A percentile compares a stretch with the other conserved stretches of the same genome.
Conservation (phyloP, 2,113 vertebrate species). For the Osmerus mordax region DNA sequence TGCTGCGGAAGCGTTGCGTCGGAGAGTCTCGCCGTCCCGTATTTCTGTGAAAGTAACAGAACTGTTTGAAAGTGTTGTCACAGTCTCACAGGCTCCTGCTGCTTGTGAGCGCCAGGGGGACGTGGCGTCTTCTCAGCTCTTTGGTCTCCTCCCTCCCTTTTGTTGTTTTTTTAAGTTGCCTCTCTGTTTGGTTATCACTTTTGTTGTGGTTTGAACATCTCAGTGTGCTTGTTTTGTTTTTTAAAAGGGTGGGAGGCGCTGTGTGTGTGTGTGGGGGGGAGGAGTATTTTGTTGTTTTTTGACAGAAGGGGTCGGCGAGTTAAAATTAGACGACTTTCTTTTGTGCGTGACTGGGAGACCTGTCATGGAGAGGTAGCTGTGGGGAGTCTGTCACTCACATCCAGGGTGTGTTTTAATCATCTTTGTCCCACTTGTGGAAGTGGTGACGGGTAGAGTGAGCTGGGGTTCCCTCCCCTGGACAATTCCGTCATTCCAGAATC, state of each 20-base stretch:
- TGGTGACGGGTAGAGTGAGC: slow-evolving; percentile 69
- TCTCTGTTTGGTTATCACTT: slow-evolving; percentile 69
- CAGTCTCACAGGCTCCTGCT: slow-evolving; percentile 71
- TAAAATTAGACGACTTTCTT: slow-evolving; percentile 74
- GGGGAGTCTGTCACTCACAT: slow-evolving; percentile 73
- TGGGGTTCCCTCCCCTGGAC: slow-evolving; percentile 72
- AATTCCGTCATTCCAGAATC: slow-evolving; percentile 59
- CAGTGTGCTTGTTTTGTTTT: slow-evolving; percentile 57
- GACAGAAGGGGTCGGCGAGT: slow-evolving; percentile 67
- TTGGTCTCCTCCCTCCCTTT: slow-evolving; percentile 60
- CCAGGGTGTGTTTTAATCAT: slow-evolving; percentile 73
- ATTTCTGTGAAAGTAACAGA: slow-evolving; percentile 74
- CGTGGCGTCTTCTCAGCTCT: slow-evolving; percentile 62
- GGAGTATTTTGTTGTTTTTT: slow-evolving; percentile 34
- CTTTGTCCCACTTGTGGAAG: slow-evolving; percentile 68
- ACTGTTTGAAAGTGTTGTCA: slow-evolving; percentile 75
- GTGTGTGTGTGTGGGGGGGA: neutral
- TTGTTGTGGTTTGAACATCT: slow-evolving; percentile 60
- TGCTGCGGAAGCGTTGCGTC: slow-evolving; percentile 64
- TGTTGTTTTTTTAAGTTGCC: slow-evolving; percentile 61
- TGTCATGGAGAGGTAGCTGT: slow-evolving; percentile 66
- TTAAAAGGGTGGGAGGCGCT: neutral
- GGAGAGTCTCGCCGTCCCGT: slow-evolving; percentile 64
- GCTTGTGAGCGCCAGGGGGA: slow-evolving; percentile 66
- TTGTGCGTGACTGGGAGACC: slow-evolving; percentile 63